phyloP scores from a whole-genome alignment of 2,888 invertebrate species.

The Drepana falcataria region DNA sequence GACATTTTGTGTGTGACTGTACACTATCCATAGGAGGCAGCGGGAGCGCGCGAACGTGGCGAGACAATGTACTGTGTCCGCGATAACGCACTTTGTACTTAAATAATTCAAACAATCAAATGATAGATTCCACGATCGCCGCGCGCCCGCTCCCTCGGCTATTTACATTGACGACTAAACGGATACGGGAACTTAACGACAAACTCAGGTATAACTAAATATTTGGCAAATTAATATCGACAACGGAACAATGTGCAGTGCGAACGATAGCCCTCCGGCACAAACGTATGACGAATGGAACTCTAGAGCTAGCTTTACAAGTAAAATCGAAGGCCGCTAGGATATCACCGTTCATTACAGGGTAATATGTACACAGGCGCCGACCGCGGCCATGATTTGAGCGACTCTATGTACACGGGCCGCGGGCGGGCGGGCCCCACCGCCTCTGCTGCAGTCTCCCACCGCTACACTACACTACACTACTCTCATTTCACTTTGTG shows the following conservation, averaged over 20 bases:
- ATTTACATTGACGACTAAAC: conserved; percentile 65
- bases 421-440: conserved; percentile 7
- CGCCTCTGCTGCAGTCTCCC: background rate
- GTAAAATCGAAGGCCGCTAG: conserved; percentile 78
- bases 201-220: conserved; percentile 56
- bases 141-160: conserved; percentile 40
- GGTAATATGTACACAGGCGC: conserved; percentile 60
- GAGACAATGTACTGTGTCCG: conserved; percentile 30
- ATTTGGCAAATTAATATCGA: conserved; percentile 61
- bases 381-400: conserved; percentile 36
- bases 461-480: conserved; percentile 4
- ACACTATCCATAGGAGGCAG: conserved; percentile 48
- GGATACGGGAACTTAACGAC: conserved; percentile 47
- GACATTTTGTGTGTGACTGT: conserved; percentile 74
- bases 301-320: conserved; percentile 75
- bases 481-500: background rate
- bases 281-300: conserved; percentile 43
- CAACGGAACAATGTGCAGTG: conserved; percentile 47
- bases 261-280: conserved; percentile 41
- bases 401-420: conserved; percentile 53
- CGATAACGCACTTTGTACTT: conserved; percentile 52
- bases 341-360: conserved; percentile 76
- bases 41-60: conserved; percentile 32
- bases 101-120: conserved; percentile 31
- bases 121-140: conserved; percentile 34